Conservation (phyloP, 1,140 invertebrate species). For the Acromyrmex charruanus region DNA sequence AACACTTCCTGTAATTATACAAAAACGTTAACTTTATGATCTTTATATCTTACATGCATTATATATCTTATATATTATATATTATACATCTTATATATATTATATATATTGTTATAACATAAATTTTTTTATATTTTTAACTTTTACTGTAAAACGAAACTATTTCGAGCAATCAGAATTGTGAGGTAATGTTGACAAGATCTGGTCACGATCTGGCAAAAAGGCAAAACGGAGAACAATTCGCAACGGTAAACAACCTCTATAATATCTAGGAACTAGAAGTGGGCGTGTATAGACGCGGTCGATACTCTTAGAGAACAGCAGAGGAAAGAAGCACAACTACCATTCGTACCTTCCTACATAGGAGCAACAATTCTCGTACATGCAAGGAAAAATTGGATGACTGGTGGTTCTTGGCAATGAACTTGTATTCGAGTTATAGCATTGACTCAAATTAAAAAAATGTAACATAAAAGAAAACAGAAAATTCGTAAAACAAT, state of each 20-base stretch:
- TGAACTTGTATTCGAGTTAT: conserved; percentile 72
- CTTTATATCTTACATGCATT: no score
- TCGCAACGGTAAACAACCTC: conserved; percentile 69
- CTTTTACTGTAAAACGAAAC: neutral
- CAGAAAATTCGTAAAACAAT: neutral
- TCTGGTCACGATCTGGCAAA: neutral
- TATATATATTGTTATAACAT: neutral
- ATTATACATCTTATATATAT: neutral
- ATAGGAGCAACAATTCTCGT: conserved; percentile 63
- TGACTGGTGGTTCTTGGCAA: conserved; percentile 72
- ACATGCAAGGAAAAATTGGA: conserved; percentile 43
- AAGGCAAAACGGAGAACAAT: conserved; percentile 56
- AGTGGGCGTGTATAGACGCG: conserved; percentile 54
- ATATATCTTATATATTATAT: no score
- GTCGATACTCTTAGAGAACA: conserved; percentile 59
- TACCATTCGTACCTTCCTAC: conserved; percentile 68
- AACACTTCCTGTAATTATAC: neutral
- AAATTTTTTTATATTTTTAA: neutral
- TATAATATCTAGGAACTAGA: conserved; percentile 56
- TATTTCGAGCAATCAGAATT: conserved; percentile 5
- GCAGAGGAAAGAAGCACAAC: conserved; percentile 65
- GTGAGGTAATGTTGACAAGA: conserved; percentile 8
- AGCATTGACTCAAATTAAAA: conserved; percentile 9
- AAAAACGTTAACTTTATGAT: neutral
- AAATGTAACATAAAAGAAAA: conserved; percentile 3